Evolutionary conservation across 37 sponge, comb jelly and placozoan species (phyloP), one percentile per base, ranked within the genome.

Genomic region (Lycopodina hypogea): DNA sequence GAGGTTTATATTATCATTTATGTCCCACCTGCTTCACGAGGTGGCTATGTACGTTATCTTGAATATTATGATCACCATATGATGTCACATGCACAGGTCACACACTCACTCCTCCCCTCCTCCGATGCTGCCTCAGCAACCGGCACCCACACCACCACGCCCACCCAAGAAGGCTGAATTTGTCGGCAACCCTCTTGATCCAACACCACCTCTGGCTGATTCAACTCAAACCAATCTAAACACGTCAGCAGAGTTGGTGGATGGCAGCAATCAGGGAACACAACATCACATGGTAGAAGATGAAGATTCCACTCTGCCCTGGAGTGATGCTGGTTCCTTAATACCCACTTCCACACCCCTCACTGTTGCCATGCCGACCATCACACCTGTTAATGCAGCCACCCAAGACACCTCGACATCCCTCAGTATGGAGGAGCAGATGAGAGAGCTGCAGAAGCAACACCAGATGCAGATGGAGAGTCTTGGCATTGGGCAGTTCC

Each of bases 141-240:
- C 66, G 30, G 35, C 66, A 17, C 15, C 28, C 0, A 50, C 69
- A 48, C 87, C 87, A 12, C 87, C 84, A 58, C 51, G 92, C 23
- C 92, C 92, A 40, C 92, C 92, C 33, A 91, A 91, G 73, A 83
- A 81, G 70, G 56, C 70, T 2, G 87, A 86, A 48, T 68, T 86
- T 12, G 73, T 83, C 30, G 92, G 92, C 18, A 87, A 69, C 21
- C 87, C 87, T 19, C 60, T 90, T 12, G 45, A 26, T 48, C 40
- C 75, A 57, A 55, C 72, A 26, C 74, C 72, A 26, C 74, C 59
- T 19, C 42, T 4, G 11, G 30, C 29, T 17, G 45, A 57, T 0
- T 59, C 68, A 56, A 33, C 75, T 34, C 45, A 74, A 1, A 23
- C 64, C 34, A 50, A 30, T 36, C 63, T 0, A 42, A n/a, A 23